Percentiles rank a stretch among this genome's conserved stretches.
Evolutionary conservation across 2,888 invertebrate genomes (phyloP).

Genomic region (Drosophila quinaria): DNA sequence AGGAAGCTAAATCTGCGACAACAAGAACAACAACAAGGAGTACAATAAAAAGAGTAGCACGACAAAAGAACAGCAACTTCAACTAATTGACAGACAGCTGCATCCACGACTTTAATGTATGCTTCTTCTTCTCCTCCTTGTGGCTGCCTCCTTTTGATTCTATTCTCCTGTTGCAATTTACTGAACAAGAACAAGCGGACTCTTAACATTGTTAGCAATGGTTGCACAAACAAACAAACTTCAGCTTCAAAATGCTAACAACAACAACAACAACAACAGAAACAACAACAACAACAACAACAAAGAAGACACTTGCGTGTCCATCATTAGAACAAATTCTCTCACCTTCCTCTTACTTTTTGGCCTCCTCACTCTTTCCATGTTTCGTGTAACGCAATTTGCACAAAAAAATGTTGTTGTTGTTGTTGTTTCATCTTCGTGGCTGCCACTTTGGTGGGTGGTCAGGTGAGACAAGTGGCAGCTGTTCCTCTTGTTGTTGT

Average conservation of each 20-base stretch:
- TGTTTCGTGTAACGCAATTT: conserved; percentile 81
- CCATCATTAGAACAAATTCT: conserved; percentile 84
- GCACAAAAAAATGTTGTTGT: conserved; percentile 74
- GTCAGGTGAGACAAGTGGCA: conserved; percentile 84
- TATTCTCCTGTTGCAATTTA: conserved; percentile 60
- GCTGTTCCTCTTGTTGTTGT: conserved; percentile 41
- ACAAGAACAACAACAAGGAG: conserved; percentile 6
- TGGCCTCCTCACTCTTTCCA: conserved; percentile 2
- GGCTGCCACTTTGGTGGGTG: conserved; percentile 83
- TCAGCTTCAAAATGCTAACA: conserved; percentile 21
- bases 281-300: conserved; percentile 33
- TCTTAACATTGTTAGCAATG: conserved; percentile 49
- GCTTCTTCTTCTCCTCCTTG: no score
- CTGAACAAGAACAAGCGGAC: conserved; percentile 72
- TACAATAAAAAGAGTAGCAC: conserved; percentile 13
- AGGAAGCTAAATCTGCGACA: conserved; percentile 47
- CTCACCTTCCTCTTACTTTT: conserved; percentile 58
- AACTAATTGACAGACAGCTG: conserved; percentile 80
- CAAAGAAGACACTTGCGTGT: conserved; percentile 72
- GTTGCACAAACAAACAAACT: conserved; percentile 28
- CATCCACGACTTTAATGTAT: conserved; percentile 42
- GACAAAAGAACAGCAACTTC: conserved; percentile 34
- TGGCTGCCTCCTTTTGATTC: conserved; percentile 1
- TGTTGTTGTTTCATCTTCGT: conserved; percentile 56
- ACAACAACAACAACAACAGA: conserved; percentile 25